Evolutionary conservation across 2,113 vertebrate species (phyloP), one percentile per base, ranked within the genome.

Genomic region (Tyrannus savana): DNA sequence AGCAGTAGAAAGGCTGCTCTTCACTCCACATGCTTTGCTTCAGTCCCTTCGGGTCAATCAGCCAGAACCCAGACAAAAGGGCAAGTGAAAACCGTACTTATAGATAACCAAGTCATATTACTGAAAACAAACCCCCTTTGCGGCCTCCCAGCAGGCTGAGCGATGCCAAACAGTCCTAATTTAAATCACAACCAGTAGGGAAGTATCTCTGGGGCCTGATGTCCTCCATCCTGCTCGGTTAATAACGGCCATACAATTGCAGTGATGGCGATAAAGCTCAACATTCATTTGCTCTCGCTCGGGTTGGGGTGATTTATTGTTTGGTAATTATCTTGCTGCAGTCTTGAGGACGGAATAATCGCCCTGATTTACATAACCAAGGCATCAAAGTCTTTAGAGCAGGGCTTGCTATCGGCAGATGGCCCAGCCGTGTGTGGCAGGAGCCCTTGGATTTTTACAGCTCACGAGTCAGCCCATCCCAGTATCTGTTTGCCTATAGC

Each of bases 351-450:
- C 55, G 84, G 88, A 81, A 96, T 96, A 94, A 95, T 95, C 37
- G 60, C 52, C 66, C 62, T 46, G 42, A 97, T 96, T 96, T 97
- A 88, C 96, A 96, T 97, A 97, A 97, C 94, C 84, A 81, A 97
- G 94, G 96, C 94, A 87, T 52, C 42, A 37, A 84, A 89, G 90
- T 22, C 90, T 91, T 83, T 3, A 11, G 79, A 97, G 93, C 69
- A 31, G 72, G 66, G 72, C 42, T 76, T 7, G 76, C 92, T 89
- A 18, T 74, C 62, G 79, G 88, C 88, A 94, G 78, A 88, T 60
- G 91, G 94, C 80, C 89, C 55, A 66, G 23, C 53, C 27, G 14
- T 3, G 30, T 91, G 89, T 19, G 27, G 17, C 12, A 9, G 60
- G 39, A 66, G 19, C 53, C 46, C 37, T 60, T 7, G 6, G 17